Conservation (phyloP, 2,113 vertebrate genomes). For the Ivindomyrus marchei region DNA sequence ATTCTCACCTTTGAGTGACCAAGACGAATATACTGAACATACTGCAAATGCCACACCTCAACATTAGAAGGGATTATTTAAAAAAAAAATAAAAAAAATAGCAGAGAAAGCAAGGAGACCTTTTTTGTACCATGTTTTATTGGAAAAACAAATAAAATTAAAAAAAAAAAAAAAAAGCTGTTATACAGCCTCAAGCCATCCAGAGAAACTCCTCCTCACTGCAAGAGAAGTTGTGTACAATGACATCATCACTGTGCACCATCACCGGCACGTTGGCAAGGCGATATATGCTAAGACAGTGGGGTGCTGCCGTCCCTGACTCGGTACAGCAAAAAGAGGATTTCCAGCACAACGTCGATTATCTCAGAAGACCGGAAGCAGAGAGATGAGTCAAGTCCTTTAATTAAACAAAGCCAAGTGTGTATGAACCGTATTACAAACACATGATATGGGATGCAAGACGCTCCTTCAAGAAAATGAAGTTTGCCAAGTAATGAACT, state of each 20-base stretch:
- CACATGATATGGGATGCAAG: background rate
- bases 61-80: background rate
- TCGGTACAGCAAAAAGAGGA: background rate
- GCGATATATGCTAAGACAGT: background rate
- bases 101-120: background rate
- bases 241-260: background rate
- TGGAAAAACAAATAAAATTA: constrained; percentile 22
- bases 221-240: constrained; percentile 10
- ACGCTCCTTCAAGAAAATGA: background rate
- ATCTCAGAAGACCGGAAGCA: background rate
- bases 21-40: background rate
- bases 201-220: constrained; percentile 5
- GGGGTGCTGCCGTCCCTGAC: background rate
- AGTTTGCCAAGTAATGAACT: background rate
- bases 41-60: background rate
- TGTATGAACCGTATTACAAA: background rate
- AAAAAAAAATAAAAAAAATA: background rate
- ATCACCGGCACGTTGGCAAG: background rate
- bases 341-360: background rate
- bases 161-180: background rate
- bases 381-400: background rate
- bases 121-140: constrained; percentile 26
- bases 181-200: constrained; percentile 24
- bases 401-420: background rate
- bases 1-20: background rate